Evolutionary conservation across 2,113 vertebrate genomes (phyloP).

Genomic region (Shinisaurus crocodilurus): DNA sequence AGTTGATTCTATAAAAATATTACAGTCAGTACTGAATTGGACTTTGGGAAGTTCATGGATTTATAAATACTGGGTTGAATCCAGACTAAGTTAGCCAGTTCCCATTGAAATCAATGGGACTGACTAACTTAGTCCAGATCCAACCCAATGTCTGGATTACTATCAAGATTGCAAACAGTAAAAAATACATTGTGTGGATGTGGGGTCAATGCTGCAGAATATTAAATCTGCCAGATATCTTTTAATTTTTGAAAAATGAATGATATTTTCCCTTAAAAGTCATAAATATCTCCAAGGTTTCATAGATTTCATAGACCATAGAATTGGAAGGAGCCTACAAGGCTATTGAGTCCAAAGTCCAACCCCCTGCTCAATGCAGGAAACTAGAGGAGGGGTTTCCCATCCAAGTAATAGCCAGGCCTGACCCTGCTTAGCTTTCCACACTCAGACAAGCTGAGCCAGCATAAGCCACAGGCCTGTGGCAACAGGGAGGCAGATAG

Average conservation of each 20-base stretch:
- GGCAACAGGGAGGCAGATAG: background rate
- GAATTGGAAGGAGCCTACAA: too few species aligned
- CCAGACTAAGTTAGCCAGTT: background rate
- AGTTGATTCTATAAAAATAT: background rate
- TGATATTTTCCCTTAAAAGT: background rate
- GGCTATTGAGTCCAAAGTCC: too few species aligned
- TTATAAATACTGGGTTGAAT: background rate
- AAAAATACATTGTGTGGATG: background rate
- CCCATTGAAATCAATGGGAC: background rate
- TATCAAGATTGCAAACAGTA: background rate
- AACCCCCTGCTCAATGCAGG: too few species aligned
- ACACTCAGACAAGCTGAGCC: too few species aligned
- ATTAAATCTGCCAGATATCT: background rate
- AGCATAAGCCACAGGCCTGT: too few species aligned
- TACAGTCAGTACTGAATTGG: background rate
- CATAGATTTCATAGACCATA: too few species aligned
- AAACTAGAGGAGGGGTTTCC: too few species aligned
- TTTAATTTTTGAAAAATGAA: background rate
- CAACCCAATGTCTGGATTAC: background rate
- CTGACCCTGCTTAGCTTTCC: too few species aligned
- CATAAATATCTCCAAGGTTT: background rate
- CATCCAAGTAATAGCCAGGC: too few species aligned
- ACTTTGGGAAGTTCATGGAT: background rate
- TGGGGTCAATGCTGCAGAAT: background rate
- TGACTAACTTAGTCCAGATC: background rate